Evolutionary conservation across 2,113 vertebrate species (phyloP).

Genomic region (Bubo bubo): DNA sequence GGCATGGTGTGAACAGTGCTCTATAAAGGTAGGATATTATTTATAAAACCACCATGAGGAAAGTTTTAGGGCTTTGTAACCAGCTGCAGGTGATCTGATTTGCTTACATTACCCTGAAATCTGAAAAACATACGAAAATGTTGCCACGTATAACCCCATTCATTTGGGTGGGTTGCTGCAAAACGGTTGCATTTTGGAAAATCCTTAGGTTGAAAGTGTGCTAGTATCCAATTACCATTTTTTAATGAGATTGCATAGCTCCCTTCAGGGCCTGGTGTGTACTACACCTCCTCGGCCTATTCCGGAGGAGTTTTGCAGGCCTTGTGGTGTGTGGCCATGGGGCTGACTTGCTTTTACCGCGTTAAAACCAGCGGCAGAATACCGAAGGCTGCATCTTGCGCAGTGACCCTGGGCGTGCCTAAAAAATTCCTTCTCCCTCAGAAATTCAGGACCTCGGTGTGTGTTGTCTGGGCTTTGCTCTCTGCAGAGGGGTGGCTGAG

Average conservation of each 20-base stretch:
- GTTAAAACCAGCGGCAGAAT: neutral
- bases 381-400: neutral
- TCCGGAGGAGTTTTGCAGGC: neutral
- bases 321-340: neutral
- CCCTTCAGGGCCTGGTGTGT: neutral
- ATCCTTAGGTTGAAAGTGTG: neutral
- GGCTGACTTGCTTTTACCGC: neutral
- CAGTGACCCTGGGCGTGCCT: neutral
- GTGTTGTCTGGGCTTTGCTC: neutral
- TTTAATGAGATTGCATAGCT: neutral
- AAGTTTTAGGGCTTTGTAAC: neutral
- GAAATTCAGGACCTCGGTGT: neutral
- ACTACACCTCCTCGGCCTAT: neutral
- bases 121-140: neutral
- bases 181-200: neutral
- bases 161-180: neutral
- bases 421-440: neutral
- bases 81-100: neutral
- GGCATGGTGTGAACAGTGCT: neutral
- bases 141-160: rapidly evolving
- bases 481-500: neutral
- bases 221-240: neutral
- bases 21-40: neutral
- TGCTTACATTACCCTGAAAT: neutral
- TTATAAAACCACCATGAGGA: neutral